Conservation (phyloP, 2,797 vertebrate species). For the Crypturellus tataupa region DNA sequence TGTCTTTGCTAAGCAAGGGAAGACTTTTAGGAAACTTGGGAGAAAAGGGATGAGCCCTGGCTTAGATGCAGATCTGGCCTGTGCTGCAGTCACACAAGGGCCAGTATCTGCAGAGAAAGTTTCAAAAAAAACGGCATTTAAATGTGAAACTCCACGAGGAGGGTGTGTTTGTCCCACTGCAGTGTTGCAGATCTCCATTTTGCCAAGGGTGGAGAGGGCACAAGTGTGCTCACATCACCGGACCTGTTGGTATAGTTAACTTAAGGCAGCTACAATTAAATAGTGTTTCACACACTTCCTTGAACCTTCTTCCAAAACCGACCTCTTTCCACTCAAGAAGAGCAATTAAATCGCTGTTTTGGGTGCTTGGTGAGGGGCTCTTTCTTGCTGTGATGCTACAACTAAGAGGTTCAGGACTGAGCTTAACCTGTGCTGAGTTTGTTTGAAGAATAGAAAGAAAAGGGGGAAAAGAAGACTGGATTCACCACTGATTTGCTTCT, state of each 20-base stretch:
- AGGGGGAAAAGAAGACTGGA: not conserved
- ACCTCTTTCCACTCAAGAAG: not conserved
- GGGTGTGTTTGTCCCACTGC: not conserved
- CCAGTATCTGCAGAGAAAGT: not conserved
- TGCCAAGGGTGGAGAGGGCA: not conserved
- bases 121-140: not conserved
- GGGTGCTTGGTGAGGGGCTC: too few relatives aligned
- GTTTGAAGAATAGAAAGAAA: not conserved
- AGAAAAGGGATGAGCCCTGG: not conserved
- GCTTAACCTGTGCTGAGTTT: not conserved
- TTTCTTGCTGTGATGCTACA: not conserved
- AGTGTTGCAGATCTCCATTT: not conserved
- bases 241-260: not conserved
- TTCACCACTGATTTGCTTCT: accelerated
- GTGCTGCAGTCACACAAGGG: not conserved
- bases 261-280: not conserved
- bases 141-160: not conserved
- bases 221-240: not conserved
- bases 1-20: not conserved
- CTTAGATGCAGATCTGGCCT: not conserved
- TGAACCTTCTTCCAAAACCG: not conserved
- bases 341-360: not conserved
- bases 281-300: not conserved
- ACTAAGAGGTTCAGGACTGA: not conserved
- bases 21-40: not conserved